These are phyloP conservation scores for Alcis repandata DNA, from an alignment of 2,888 invertebrate species.

Conservation along the genomic window DNA sequence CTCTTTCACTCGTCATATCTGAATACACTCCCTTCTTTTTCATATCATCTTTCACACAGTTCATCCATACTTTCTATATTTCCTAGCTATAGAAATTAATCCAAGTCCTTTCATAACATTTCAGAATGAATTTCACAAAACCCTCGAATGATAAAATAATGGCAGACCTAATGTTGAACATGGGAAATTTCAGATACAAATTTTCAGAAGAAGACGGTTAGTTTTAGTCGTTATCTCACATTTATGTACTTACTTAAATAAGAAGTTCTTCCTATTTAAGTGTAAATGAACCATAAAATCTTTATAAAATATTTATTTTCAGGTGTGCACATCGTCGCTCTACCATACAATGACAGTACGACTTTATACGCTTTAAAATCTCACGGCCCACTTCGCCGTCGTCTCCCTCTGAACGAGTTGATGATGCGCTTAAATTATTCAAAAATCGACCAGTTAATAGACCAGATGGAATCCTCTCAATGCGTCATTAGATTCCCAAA, in stretches of 20 bases:
- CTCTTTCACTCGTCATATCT: no score
- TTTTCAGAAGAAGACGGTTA: conserved; percentile 66
- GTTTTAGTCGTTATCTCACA: conserved; percentile 25
- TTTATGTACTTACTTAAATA: no score
- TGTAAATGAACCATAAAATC: no score
- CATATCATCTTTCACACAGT: no score
- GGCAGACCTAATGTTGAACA: conserved; percentile 89
- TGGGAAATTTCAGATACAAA: conserved; percentile 66
- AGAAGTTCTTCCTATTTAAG: no score
- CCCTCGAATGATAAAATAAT: conserved; percentile 63
- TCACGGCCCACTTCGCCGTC: conserved; percentile 65
- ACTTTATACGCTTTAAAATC: conserved; percentile 90
- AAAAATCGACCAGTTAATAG: conserved; percentile 81
- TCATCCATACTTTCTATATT: no score
- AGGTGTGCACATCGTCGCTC: conserved; percentile 88
- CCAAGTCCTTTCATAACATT: conserved; percentile 6
- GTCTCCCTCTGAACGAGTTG: conserved; percentile 75
- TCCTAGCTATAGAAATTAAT: background rate
- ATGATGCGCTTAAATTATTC: conserved; percentile 79
- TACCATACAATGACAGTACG: conserved; percentile 90
- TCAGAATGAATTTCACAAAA: conserved; percentile 85
- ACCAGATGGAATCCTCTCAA: conserved; percentile 73
- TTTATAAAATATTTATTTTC: conserved; percentile 53
- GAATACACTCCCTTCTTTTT: no score
- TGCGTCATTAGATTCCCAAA: conserved; percentile 89